Evolutionary conservation across 2,797 vertebrate genomes (phyloP).

Genomic region (Brachymystax lenok): DNA sequence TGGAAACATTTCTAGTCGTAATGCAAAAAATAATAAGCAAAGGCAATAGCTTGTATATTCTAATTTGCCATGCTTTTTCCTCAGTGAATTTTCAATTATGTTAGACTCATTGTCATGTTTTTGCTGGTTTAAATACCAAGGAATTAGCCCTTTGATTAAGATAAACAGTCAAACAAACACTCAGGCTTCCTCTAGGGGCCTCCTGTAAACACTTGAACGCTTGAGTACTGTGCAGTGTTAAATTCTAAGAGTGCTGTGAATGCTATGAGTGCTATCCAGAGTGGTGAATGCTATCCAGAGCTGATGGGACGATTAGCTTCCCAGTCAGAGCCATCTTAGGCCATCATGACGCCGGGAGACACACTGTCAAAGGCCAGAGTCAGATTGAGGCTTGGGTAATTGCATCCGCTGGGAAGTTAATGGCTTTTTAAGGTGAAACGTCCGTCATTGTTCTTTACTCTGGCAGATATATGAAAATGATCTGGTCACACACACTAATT

Average conservation of each 20-base stretch:
- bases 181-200: neutral
- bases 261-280: neutral
- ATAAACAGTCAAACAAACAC: neutral
- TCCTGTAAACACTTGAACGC: neutral
- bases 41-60: neutral
- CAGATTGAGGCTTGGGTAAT: constrained; percentile 19
- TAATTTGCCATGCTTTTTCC: neutral
- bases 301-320: constrained; percentile 32
- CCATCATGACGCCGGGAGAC: constrained; percentile 25
- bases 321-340: constrained; percentile 25
- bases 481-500: neutral
- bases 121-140: neutral
- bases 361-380: constrained; percentile 26
- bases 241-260: neutral
- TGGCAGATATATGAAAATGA: constrained; percentile 7
- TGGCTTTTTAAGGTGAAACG: constrained; percentile 18
- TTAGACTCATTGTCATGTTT: neutral
- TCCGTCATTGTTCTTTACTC: constrained; percentile 8
- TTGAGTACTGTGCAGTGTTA: neutral
- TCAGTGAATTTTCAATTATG: neutral
- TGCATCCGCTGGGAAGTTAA: constrained; percentile 20
- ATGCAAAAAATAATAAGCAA: neutral
- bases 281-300: neutral
- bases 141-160: neutral
- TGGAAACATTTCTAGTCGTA: neutral